Base-by-base conservation (phyloP, 2,113 vertebrate species). In the Notechis scutatus region DNA sequence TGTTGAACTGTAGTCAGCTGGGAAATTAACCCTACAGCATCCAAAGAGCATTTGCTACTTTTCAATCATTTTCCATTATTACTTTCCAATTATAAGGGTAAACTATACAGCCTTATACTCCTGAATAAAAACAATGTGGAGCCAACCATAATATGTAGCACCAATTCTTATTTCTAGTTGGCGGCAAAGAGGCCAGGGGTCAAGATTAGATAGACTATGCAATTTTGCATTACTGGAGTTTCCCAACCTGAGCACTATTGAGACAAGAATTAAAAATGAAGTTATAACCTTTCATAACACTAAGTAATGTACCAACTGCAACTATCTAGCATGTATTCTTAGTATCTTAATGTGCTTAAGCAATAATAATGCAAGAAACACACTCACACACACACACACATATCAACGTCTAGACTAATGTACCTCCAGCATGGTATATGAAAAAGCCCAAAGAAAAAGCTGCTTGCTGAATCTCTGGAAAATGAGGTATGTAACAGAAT, bases 401-500 rank as follows among this genome's bases (percentile, higher is more conserved):
- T 39, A 81, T 91, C 24, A 59, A 18, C 10, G 29, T 85, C 26
- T 55, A 92, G 18, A 26, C 54, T 85, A 90, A 29, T 64, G 69
- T 85, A 92, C 54, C 69, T 85, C 12, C 26, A 50, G 69, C 88
- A 69, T 54, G 29, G n/a, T 52, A 59, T 85, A 47, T 92, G 64
- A 85, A 59, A 55, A 90, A 90, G 52, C 69, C 69, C 69, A 85
- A 88, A 92, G 88, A 92, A 95, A 96, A 96, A 97, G 96, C 89
- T 4, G 94, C 97, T 97, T 96, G 95, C 94, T 96, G 96, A 96
- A 88, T 97, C 97, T 96, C 97, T 96, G 93, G 96, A 97, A 96
- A 96, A 97, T 95, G 98, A 98, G 98, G 98, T 98, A 98, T 98
- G 97, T 97, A 96, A 97, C 96, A 96, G 94, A 96, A 97, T 96